Percentiles rank a stretch among this genome's conserved stretches.
phyloP scores from a whole-genome alignment of 2,797 vertebrate species.

The Taenioides sp. region DNA sequence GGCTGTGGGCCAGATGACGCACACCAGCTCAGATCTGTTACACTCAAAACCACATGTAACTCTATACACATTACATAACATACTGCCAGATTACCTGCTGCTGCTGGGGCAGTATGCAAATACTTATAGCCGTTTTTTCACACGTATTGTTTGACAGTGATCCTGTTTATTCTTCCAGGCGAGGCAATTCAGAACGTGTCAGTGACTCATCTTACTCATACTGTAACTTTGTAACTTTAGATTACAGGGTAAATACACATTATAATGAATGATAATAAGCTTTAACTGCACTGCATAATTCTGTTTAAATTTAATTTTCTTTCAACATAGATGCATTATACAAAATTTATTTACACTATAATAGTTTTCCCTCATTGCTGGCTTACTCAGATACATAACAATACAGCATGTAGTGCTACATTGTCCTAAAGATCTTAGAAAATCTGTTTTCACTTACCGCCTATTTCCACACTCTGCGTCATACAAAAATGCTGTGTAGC shows the following conservation, averaged over 20 bases:
- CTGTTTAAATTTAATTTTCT: too few species aligned
- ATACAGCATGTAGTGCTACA: background rate
- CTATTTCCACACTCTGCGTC: too few species aligned
- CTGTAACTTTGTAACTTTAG: too few species aligned
- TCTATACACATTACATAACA: constrained; percentile 17
- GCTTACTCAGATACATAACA: background rate
- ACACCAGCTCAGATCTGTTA: constrained; percentile 30
- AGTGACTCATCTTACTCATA: too few species aligned
- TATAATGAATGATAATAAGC: too few species aligned
- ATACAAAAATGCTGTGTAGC: too few species aligned
- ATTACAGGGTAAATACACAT: too few species aligned
- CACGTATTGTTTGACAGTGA: background rate
- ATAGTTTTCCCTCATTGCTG: background rate
- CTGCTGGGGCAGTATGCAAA: constrained; percentile 5
- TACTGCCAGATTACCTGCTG: background rate
- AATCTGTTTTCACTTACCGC: too few species aligned
- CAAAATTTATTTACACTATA: background rate
- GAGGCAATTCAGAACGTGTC: background rate
- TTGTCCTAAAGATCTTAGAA: too few species aligned
- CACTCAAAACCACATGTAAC: constrained; percentile 22
- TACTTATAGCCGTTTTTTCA: constrained; percentile 4
- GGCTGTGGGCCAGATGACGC: constrained; percentile 32
- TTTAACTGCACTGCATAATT: too few species aligned
- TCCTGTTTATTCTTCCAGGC: background rate
- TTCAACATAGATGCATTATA: background rate